These are phyloP conservation scores for Therioaphis trifolii DNA, from an alignment of 2,888 invertebrate species.

Conservation along the genomic window DNA sequence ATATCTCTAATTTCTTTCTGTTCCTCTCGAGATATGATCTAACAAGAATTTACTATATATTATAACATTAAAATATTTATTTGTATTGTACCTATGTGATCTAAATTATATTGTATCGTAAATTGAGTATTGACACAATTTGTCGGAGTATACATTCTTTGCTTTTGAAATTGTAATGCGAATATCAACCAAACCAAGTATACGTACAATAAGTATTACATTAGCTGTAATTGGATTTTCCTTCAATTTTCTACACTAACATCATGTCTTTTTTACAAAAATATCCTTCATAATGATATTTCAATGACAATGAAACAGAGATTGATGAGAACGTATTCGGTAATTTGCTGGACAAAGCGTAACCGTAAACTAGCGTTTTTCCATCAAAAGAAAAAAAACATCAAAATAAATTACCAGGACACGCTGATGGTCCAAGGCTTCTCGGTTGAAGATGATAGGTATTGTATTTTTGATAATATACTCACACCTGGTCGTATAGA, in stretches of 20 bases:
- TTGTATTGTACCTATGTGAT: too few relatives aligned
- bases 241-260: slow-evolving; percentile 52
- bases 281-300: slow-evolving; percentile 50
- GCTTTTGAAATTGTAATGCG: slow-evolving; percentile 38
- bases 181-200: slow-evolving; percentile 18
- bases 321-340: slow-evolving; percentile 51
- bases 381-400: slow-evolving; percentile 59
- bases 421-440: slow-evolving; percentile 37
- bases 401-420: slow-evolving; percentile 57
- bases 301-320: slow-evolving; percentile 55
- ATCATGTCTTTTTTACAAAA: slow-evolving; percentile 50
- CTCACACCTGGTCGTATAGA: slow-evolving; percentile 59
- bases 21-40: too few relatives aligned
- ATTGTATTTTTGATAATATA: slow-evolving; percentile 61
- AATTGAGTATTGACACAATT: slow-evolving; percentile 33
- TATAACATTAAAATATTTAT: too few relatives aligned
- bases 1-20: too few relatives aligned
- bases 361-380: slow-evolving; percentile 59
- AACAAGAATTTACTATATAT: too few relatives aligned
- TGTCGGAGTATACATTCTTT: not conserved
- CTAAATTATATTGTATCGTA: not conserved
- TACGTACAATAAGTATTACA: slow-evolving; percentile 37
- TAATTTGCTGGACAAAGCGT: slow-evolving; percentile 50
- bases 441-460: slow-evolving; percentile 36
- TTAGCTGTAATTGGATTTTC: slow-evolving; percentile 55